These are phyloP conservation scores for Thryonomys swinderianus DNA, from an alignment of 2,113 vertebrate genomes.

Conservation along the genomic window DNA sequence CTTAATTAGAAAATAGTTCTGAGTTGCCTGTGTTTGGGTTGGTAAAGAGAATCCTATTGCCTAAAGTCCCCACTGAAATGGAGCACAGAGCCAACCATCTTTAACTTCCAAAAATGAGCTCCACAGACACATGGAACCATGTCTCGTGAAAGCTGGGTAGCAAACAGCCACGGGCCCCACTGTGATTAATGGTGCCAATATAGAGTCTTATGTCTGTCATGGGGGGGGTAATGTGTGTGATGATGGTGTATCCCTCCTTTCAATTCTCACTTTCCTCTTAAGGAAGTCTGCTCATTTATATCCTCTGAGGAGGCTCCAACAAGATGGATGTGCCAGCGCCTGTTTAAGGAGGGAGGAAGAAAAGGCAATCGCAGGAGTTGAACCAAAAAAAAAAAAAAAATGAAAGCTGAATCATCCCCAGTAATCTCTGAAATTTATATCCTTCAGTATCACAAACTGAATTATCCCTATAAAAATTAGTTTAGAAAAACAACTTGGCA, in stretches of 20 bases:
- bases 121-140: background rate
- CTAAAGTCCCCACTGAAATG: background rate
- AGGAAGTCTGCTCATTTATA: slow-evolving; percentile 80
- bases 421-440: slow-evolving; percentile 74
- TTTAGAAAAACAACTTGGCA: slow-evolving; percentile 82
- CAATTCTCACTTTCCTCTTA: slow-evolving; percentile 79
- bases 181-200: slow-evolving; percentile 75
- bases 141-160: background rate
- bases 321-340: slow-evolving; percentile 61
- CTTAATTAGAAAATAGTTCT: background rate
- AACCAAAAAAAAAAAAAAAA: slow-evolving; percentile 75
- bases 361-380: slow-evolving; percentile 59
- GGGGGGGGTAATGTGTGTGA: slow-evolving; percentile 63
- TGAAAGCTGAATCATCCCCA: slow-evolving; percentile 74
- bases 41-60: background rate
- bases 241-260: slow-evolving; percentile 71
- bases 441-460: slow-evolving; percentile 67
- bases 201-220: slow-evolving; percentile 71
- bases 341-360: background rate
- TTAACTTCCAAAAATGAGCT: background rate
- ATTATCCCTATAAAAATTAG: slow-evolving; percentile 83
- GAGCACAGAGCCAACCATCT: background rate
- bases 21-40: background rate
- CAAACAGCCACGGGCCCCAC: background rate
- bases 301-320: slow-evolving; percentile 62